Base-by-base conservation (phyloP, 1,140 invertebrate species). In the Melipona quadrifasciata region DNA sequence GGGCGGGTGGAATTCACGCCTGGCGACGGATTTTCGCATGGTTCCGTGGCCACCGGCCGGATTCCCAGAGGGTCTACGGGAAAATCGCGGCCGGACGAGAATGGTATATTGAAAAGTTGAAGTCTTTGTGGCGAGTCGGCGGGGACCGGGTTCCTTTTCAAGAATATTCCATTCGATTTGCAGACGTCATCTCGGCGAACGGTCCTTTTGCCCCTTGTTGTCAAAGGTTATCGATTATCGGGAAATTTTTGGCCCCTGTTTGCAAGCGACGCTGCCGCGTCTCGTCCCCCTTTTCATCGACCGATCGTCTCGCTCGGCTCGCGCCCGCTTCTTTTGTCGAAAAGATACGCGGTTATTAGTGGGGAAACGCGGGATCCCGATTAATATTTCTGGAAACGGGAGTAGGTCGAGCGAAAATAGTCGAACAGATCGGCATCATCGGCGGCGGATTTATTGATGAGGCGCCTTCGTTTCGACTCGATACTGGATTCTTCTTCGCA, bases 181-280 rank as follows among this genome's bases (percentile, higher is more conserved):
- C 64, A 55, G 27, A 31, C 39, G 24, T 19, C 67, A 53, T 47
- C 17, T 6, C 19, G 57, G 74, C 70, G 39, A 34, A 53, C 8
- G 76, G 31, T 55, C 51, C 61, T 73, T 55, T 65, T 53, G 3
- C 5, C 58, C 24, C n/a, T 72, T 67, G 67, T 51, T 61, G 31
- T 80, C 77, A 80, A 84, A 86, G 81, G 65, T 5, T 71, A 83
- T 84, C 80, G 75, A 82, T 82, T 86, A 86, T 86, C 74, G 72
- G 8, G 21, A 86, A 70, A 16, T 64, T 72, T 79, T 77, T 57
- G 57, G 4, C 53, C 10, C 8, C 61, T 58, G 39, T 80, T 71
- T 21, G 19, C 24, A n/a, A n/a, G 24, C 17, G 51, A 84, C 39
- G 24, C 14, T 67, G 24, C 14, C 55, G 55, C 80, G 39, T 73